Conservation (phyloP, 2,888 invertebrate genomes). For the Belgica antarctica region DNA sequence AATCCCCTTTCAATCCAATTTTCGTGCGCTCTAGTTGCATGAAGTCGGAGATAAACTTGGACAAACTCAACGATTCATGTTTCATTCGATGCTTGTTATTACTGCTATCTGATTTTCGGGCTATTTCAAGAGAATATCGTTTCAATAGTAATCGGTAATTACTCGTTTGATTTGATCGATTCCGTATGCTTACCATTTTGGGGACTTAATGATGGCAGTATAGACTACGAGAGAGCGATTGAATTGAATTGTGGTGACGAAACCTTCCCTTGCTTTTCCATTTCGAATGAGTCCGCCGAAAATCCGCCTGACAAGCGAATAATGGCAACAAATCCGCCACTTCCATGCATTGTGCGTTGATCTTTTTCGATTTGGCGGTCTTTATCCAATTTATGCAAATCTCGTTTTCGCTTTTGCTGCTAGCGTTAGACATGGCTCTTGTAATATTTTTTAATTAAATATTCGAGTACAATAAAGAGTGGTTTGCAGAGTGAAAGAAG, state of each 20-base stretch:
- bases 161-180: conserved; percentile 10
- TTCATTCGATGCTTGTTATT: no score
- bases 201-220: no score
- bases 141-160: conserved; percentile 3
- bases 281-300: not conserved
- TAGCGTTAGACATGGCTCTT: not conserved
- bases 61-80: no score
- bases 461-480: not conserved
- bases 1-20: no score
- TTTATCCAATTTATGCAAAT: conserved; percentile 15
- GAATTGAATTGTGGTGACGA: no score
- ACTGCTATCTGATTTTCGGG: not conserved
- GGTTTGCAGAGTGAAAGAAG: not conserved
- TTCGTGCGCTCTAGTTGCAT: no score
- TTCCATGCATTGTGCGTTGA: conserved; percentile 15
- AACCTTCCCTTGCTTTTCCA: no score
- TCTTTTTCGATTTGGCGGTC: not conserved
- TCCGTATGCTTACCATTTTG: no score
- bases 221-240: no score
- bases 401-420: conserved; percentile 4
- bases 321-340: not conserved
- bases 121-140: no score
- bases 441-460: conserved; percentile 14
- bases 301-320: not conserved
- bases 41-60: no score